Conservation (phyloP, 37 sponge, comb jelly and placozoan species). For the Haliclona indistincta region DNA sequence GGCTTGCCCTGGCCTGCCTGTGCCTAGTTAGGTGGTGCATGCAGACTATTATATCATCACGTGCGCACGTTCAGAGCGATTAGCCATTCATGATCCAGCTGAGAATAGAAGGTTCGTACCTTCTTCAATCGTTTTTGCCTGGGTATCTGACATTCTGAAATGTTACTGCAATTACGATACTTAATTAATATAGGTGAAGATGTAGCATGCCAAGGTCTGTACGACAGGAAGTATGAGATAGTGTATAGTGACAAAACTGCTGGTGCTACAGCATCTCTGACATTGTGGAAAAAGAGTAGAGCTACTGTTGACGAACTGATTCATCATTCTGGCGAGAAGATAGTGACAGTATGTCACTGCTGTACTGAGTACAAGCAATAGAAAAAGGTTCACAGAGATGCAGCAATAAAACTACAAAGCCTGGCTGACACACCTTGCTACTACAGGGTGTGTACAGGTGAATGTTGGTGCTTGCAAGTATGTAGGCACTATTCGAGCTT, state of each 20-base stretch:
- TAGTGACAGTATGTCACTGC: too few species aligned
- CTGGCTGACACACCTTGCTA: slow-evolving; percentile 8
- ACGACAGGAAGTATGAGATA: not conserved
- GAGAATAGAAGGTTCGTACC: too few species aligned
- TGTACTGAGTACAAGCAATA: not conserved
- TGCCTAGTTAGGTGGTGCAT: too few species aligned
- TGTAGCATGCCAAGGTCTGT: not conserved
- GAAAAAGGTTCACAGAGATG: not conserved
- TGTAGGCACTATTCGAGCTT: not conserved
- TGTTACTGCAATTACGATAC: too few species aligned
- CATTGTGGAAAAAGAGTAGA: not conserved
- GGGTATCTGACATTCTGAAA: too few species aligned
- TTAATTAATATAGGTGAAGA: not conserved
- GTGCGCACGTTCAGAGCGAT: too few species aligned
- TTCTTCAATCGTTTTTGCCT: too few species aligned
- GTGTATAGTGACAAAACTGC: not conserved
- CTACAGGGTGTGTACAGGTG: not conserved
- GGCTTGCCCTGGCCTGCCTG: too few species aligned
- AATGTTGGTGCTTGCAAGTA: not conserved
- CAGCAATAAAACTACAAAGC: not conserved
- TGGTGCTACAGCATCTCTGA: not conserved
- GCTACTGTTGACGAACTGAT: not conserved
- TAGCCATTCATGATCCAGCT: too few species aligned
- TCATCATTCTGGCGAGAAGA: not conserved
- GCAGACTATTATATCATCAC: too few species aligned